Evolutionary conservation across 2,797 vertebrate species (phyloP).

Genomic region (Sparidentex hasta): DNA sequence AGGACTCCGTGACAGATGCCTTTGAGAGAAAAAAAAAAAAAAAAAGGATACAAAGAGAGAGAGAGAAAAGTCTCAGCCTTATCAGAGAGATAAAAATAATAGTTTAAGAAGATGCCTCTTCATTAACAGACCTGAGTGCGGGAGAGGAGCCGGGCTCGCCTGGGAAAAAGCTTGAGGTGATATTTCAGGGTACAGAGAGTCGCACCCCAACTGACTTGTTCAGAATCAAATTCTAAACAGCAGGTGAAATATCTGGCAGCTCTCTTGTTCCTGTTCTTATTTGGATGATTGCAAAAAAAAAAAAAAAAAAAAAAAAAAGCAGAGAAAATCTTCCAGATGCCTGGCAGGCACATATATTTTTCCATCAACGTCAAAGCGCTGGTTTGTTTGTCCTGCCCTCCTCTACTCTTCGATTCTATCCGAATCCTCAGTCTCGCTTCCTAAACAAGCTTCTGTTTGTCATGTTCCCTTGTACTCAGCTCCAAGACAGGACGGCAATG

Average conservation of each 20-base stretch:
- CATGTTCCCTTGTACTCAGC: constrained; percentile 51
- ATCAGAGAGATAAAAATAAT: constrained; percentile 72
- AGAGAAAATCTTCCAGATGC: constrained; percentile 42
- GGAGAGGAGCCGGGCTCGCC: constrained; percentile 54
- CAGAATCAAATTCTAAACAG: constrained; percentile 71
- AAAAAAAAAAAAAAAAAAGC: constrained; percentile 28
- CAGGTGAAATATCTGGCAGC: constrained; percentile 60
- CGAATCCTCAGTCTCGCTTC: constrained; percentile 33
- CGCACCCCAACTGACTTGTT: constrained; percentile 64
- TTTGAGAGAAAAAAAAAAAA: constrained; percentile 55
- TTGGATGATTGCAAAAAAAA: constrained; percentile 44
- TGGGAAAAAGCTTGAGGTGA: constrained; percentile 58
- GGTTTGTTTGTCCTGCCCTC: constrained; percentile 40
- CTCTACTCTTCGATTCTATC: constrained; percentile 30
- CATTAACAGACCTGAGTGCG: constrained; percentile 66
- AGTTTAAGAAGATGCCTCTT: constrained; percentile 68
- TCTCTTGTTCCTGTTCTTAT: constrained; percentile 45
- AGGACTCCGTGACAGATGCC: constrained; percentile 50
- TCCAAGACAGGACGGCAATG: constrained; percentile 36
- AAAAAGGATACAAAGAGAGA: constrained; percentile 49
- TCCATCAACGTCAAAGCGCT: constrained; percentile 64
- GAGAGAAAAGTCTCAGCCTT: constrained; percentile 48
- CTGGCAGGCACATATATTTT: constrained; percentile 60
- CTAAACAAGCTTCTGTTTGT: constrained; percentile 57
- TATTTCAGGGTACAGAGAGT: constrained; percentile 58